Conservation (phyloP, 2,888 invertebrate species). For the Eristalis tenax region DNA sequence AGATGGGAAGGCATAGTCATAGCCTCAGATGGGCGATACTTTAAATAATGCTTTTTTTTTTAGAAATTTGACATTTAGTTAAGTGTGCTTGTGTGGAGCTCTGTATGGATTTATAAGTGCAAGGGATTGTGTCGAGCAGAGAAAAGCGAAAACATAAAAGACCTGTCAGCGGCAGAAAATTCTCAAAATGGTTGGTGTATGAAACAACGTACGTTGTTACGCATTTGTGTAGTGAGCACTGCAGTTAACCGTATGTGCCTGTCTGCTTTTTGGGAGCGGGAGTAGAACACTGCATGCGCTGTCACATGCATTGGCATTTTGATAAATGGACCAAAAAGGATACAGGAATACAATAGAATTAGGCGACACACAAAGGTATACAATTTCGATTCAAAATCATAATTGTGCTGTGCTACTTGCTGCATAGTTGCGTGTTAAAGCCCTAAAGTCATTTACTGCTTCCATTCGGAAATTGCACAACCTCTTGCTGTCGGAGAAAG, state of each 20-base stretch:
- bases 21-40: too few relatives aligned
- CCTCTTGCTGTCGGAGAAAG: too few relatives aligned
- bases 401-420: background rate
- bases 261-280: slow-evolving; percentile 48
- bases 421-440: background rate
- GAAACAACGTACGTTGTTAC: background rate
- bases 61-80: background rate
- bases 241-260: slow-evolving; percentile 53
- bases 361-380: background rate
- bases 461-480: too few relatives aligned
- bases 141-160: slow-evolving; percentile 16
- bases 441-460: too few relatives aligned
- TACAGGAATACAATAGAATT: slow-evolving; percentile 42
- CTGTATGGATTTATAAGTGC: background rate
- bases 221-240: slow-evolving; percentile 36
- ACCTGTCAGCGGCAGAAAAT: slow-evolving; percentile 57
- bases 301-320: slow-evolving; percentile 67
- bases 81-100: background rate
- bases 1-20: too few relatives aligned
- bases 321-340: slow-evolving; percentile 59
- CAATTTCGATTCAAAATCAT: background rate
- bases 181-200: slow-evolving; percentile 8
- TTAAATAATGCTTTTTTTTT: too few relatives aligned
- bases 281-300: slow-evolving; percentile 44
- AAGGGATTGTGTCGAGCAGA: background rate